Base-by-base conservation (phyloP, 2,888 invertebrate genomes). In the Ichneumoninae sp. region DNA sequence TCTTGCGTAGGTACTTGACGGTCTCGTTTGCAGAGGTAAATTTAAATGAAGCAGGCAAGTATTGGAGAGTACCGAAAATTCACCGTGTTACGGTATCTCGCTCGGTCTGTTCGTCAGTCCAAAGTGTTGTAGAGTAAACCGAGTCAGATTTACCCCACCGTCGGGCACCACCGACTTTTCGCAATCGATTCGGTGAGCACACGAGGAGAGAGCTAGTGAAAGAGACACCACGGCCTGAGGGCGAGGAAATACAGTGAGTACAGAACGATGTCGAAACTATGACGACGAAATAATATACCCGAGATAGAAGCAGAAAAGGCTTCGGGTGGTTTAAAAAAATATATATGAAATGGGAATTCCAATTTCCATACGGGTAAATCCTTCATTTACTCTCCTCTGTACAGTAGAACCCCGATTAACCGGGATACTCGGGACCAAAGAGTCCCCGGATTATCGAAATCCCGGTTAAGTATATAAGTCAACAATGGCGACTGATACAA, bases 101-200 rank as follows among this genome's bases (percentile, higher is more conserved):
- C 26, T 36, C 57, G 30, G 33, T 50, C 19, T 60, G 16, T n/a
- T 60, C 13, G 22, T 54, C 36, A 26, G 26, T 52, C 36, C 22
- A 30, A n/a, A 65, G 22, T 33, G 47, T 30, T 63, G 33, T 19
- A 3, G 50, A 33, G 26, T 69, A 40, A 73, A 22, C 52, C 36
- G 19, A 60, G 71, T 77, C 73, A 50, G 66, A 69, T 74, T 83
- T 54, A 22, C 30, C 70, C 76, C 57, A 5, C 57, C 52, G 47
- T 22, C 13, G 30, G 16, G 68, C 16, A 52, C 16, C 16, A 52
- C 16, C 83, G 74, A 63, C 63, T 79, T 79, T 83, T 83, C 54
- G n/a, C 79, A 75, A 74, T 75, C 70, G 79, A 83, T 83, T 75
- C 44, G 63, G 52, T 22, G 22, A 70, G 63, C 52, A 74, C 50